phyloP scores from a whole-genome alignment of 2,888 invertebrate genomes.

The Poecilus cupreus region DNA sequence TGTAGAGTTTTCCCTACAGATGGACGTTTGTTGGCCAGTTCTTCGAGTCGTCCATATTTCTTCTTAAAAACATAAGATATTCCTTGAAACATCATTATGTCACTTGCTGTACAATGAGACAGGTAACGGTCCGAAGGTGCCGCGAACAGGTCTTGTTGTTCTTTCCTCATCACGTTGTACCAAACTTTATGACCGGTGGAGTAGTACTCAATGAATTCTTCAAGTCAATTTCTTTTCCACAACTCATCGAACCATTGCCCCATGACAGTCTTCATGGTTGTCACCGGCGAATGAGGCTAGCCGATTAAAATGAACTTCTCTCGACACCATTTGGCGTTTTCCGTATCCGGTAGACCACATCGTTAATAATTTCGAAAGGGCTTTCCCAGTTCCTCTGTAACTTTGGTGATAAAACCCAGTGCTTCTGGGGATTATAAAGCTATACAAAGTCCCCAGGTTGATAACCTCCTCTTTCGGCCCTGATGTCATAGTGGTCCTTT shows the following conservation, averaged over 20 bases:
- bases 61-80: too few relatives aligned
- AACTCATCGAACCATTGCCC: background rate
- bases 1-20: background rate
- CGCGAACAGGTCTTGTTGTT: background rate
- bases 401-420: too few relatives aligned
- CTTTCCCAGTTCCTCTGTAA: too few relatives aligned
- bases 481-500: constrained; percentile 20
- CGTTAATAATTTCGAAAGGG: too few relatives aligned
- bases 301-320: background rate
- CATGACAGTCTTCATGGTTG: background rate
- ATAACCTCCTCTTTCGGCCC: constrained; percentile 58
- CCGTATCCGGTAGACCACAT: background rate
- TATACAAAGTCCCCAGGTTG: too few relatives aligned
- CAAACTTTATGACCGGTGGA: background rate
- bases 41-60: too few relatives aligned
- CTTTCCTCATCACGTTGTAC: background rate
- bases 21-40: too few relatives aligned
- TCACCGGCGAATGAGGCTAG: too few relatives aligned
- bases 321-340: background rate
- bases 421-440: too few relatives aligned
- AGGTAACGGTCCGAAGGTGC: background rate
- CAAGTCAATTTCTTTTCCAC: background rate
- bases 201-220: background rate
- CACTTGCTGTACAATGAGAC: background rate
- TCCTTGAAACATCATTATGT: background rate